A percentile compares a stretch with the other conserved stretches of the same genome.
These are phyloP conservation scores for Enchytraeus crypticus DNA, from an alignment of 2,888 invertebrate genomes.

Conservation along the genomic window DNA sequence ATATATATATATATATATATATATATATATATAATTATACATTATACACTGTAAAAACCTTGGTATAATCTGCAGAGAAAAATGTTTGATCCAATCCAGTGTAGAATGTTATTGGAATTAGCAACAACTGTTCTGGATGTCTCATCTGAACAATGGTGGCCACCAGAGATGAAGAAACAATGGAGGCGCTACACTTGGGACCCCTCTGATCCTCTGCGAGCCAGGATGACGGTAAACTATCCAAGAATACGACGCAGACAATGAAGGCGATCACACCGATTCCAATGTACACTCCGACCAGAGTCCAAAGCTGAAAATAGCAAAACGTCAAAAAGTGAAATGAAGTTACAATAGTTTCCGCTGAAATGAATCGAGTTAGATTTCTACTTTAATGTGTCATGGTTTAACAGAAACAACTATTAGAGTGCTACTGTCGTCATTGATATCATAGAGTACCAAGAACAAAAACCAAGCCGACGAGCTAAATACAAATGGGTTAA, in stretches of 20 bases:
- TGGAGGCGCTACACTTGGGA: neutral
- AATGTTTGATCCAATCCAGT: neutral
- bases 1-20: neutral
- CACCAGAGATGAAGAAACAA: neutral
- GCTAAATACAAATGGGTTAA: no score
- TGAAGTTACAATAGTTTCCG: no score
- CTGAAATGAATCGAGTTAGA: no score
- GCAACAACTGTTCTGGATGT: neutral
- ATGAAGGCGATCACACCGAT: slow-evolving; percentile 58
- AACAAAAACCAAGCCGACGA: no score
- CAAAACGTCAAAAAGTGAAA: neutral
- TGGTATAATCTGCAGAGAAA: neutral
- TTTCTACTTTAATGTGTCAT: no score
- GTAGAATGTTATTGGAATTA: neutral
- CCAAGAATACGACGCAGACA: slow-evolving; percentile 76
- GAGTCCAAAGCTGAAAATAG: slow-evolving; percentile 18
- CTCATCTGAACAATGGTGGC: neutral
- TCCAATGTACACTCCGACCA: slow-evolving; percentile 22
- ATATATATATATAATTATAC: no score
- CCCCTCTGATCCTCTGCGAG: neutral
- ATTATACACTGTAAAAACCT: neutral
- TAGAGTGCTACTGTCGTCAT: no score
- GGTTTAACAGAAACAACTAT: no score
- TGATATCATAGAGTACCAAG: no score
- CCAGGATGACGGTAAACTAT: slow-evolving; percentile 46